Conservation (phyloP, 2,113 vertebrate genomes). For the Sceloporus undulatus region DNA sequence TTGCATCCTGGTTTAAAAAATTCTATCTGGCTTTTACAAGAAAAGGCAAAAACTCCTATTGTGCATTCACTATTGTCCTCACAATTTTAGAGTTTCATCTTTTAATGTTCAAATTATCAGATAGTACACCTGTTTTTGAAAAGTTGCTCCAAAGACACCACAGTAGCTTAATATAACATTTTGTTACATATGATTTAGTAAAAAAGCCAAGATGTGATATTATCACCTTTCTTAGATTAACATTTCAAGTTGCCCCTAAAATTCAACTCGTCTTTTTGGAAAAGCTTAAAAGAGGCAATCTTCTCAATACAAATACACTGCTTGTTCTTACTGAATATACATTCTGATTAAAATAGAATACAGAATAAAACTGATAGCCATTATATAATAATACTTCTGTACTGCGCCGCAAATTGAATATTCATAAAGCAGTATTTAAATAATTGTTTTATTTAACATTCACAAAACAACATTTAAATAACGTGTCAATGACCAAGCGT, state of each 20-base stretch:
- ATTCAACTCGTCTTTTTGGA: neutral
- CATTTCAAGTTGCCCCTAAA: neutral
- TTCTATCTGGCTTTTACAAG: neutral
- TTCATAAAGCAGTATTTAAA: neutral
- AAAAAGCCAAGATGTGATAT: neutral
- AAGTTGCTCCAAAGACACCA: too few species aligned
- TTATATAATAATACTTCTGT: neutral
- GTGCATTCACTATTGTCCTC: slow-evolving; percentile 12
- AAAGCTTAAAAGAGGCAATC: neutral
- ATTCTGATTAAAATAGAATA: neutral
- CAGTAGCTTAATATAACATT: neutral
- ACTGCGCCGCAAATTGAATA: neutral
- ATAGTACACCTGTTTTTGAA: too few species aligned
- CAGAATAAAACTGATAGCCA: neutral
- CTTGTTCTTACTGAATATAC: too few species aligned
- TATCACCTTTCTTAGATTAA: neutral
- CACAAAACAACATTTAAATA: neutral
- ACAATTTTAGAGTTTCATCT: slow-evolving; percentile 19
- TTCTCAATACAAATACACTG: too few species aligned
- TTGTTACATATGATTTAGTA: neutral
- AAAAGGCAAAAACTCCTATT: slow-evolving; percentile 24
- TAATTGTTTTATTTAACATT: neutral
- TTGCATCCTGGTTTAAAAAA: slow-evolving; percentile 20
- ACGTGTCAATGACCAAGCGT: neutral
- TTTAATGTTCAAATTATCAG: neutral